phyloP scores from a whole-genome alignment of 2,113 vertebrate genomes.

The Dasyprocta punctata region DNA sequence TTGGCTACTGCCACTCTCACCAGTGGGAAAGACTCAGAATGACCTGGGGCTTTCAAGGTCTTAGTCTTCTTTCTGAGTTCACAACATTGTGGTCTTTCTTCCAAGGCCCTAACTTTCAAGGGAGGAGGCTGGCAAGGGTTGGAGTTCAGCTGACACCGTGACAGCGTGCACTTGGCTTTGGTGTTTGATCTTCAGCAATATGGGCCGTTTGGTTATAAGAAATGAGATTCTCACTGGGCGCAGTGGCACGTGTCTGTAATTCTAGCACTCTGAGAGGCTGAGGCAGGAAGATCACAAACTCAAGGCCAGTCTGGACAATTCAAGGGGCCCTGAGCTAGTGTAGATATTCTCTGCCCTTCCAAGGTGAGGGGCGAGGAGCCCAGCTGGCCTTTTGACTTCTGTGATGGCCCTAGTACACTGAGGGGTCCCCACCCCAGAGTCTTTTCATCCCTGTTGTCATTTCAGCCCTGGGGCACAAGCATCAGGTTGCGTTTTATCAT shows the following conservation, averaged over 20 bases:
- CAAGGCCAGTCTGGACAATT: background rate
- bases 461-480: background rate
- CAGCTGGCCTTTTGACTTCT: background rate
- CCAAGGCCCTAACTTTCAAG: background rate
- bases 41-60: background rate
- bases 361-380: background rate
- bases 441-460: background rate
- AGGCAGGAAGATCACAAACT: background rate
- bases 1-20: background rate
- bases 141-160: background rate
- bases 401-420: background rate
- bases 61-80: background rate
- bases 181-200: no score
- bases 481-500: background rate
- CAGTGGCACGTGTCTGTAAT: background rate
- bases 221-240: no score
- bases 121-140: no score
- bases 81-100: background rate
- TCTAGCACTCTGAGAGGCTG: background rate
- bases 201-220: background rate
- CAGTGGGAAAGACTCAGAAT: background rate
- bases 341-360: background rate
- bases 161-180: no score
- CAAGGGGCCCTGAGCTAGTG: background rate
- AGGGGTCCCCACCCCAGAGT: background rate